Evolutionary conservation across 2,797 vertebrate species (phyloP), one percentile per base, ranked within the genome.

Genomic region (Botia kubotai): DNA sequence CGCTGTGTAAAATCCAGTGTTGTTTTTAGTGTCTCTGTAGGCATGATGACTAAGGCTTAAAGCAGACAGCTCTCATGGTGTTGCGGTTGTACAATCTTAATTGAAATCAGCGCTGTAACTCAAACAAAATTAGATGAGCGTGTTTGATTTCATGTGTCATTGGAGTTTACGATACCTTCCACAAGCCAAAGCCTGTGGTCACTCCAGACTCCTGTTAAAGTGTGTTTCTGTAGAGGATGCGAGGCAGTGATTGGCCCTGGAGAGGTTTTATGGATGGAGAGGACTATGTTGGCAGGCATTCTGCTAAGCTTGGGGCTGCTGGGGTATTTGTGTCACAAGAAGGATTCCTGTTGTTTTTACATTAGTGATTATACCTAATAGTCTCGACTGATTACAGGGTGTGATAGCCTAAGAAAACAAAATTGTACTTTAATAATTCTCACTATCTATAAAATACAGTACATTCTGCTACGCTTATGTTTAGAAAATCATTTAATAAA

Each of bases 341-440:
- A 50, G 50, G 60, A 63, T 71, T 82, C 69, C 68, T 60, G 80
- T 85, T 86, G 76, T 85, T 81, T 87, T 85, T 82, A 79, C 72
- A 77, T 79, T 77, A 83, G 83, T 75, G 60, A 77, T 82, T 84
- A 76, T 79, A 58, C 58, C 78, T 87, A 85, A 86, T 86, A 86
- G 79, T 71, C 82, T 85, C 81, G 67, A 43, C 79, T 84, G 72
- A 84, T 83, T 72, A 76, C n/a, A 81, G 79, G 78, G 78, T 71
- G 81, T 80, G 60, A 58, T 13, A 72, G 68, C 5, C 67, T 57
- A 70, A 71, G n/a, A 79, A 52, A 21, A 78, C 67, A 26, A 26
- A 21, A 13, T 13, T 16, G 23, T 16, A 62, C n/a, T 62, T 6
- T 17, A 62, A 17, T n/a, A 16, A 33, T 1, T 26, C 1, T 26